These are phyloP conservation scores for Mohoua ochrocephala DNA, from an alignment of 2,113 vertebrate genomes.

Conservation along the genomic window DNA sequence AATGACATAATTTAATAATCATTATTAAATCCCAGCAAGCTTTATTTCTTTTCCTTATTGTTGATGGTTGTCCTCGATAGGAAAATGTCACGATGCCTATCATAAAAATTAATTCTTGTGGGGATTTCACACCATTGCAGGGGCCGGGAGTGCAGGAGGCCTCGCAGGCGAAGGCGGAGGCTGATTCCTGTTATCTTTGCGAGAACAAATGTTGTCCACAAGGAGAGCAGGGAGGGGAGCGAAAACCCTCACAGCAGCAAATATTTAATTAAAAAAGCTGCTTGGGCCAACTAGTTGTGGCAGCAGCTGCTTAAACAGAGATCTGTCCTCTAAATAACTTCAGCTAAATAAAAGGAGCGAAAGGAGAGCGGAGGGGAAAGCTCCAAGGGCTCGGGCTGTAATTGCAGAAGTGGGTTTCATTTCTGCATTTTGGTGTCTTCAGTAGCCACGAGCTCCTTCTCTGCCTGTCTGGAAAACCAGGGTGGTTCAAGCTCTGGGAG, in stretches of 20 bases:
- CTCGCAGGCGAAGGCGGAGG: neutral
- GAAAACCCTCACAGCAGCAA: constrained; percentile 39
- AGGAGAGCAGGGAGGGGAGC: neutral
- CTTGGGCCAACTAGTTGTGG: neutral
- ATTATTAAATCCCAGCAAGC: constrained; percentile 16
- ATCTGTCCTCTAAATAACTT: constrained; percentile 56
- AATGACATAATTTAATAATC: neutral
- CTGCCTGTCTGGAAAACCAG: neutral
- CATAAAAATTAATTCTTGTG: neutral
- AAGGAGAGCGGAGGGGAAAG: neutral
- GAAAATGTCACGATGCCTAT: neutral
- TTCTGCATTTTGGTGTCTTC: neutral
- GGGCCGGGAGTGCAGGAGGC: neutral
- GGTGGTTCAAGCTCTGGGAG: neutral
- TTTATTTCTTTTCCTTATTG: neutral
- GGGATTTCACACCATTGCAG: neutral
- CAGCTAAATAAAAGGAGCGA: constrained; percentile 3
- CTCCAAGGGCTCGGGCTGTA: neutral
- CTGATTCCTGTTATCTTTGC: constrained; percentile 8
- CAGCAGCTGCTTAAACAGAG: constrained; percentile 71
- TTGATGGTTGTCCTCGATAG: constrained; percentile 8
- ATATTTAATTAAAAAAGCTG: constrained; percentile 67
- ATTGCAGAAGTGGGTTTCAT: neutral
- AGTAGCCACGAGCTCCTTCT: neutral
- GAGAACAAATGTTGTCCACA: neutral